Percentiles rank a stretch among this genome's conserved stretches.
Conservation (phyloP, 2,797 vertebrate species). For the Gadopsis marmoratus region DNA sequence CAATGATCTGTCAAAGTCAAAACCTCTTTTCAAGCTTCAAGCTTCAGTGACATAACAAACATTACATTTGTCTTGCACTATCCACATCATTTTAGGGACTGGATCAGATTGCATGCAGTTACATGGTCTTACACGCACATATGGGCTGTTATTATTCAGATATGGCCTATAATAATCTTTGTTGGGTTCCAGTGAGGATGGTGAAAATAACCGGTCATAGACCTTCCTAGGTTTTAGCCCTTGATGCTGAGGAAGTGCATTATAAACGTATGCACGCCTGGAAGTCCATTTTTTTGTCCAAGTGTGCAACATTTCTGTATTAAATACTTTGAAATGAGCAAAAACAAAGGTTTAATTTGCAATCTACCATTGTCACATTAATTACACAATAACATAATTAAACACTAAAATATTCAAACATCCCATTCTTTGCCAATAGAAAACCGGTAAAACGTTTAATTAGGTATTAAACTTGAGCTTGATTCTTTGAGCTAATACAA, state of each 20-base stretch:
- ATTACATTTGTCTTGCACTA: conserved; percentile 47
- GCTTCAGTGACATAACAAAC: conserved; percentile 40
- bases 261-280: too few species aligned
- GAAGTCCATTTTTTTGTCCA: too few species aligned
- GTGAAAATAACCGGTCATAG: background rate
- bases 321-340: background rate
- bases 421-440: background rate
- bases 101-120: conserved; percentile 33
- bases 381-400: background rate
- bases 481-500: background rate
- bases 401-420: background rate
- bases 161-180: background rate
- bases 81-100: conserved; percentile 1
- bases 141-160: conserved; percentile 13
- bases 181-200: background rate
- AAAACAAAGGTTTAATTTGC: background rate
- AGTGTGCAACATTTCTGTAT: background rate
- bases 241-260: background rate
- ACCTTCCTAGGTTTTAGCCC: background rate
- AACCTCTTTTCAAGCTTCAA: background rate
- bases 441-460: background rate
- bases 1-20: conserved; percentile 37
- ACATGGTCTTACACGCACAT: conserved; percentile 23
- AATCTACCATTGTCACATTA: background rate
- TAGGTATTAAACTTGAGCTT: background rate